Evolutionary conservation across 2,113 vertebrate species (phyloP), one percentile per base, ranked within the genome.

Genomic region (Illadopsis cleaveri): DNA sequence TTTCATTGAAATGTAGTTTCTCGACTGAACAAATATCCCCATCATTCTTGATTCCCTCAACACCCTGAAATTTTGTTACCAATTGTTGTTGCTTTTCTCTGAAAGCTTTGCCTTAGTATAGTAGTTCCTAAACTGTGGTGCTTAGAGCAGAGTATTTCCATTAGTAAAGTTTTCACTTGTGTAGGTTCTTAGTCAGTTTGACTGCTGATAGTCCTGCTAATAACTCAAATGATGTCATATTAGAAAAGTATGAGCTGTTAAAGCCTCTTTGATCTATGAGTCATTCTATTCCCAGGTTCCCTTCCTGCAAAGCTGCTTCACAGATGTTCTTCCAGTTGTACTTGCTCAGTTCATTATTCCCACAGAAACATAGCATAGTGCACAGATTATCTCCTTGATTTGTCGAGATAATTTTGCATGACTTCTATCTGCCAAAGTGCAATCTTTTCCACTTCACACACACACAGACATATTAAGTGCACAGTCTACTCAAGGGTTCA

Each of bases 341-440:
- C 23, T 83, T 73, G 13, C 2, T 16, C 31, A 44, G 18, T 33
- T 89, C 44, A 56, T 53, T 92, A 48, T 81, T 92, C 27, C 37
- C 40, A 69, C 19, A 56, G 61, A 88, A 94, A 75, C 24, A 33
- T 11, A 58, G 33, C 23, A 56, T 22, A 54, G 22, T 53, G 42
- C 62, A 75, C 57, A 82, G 44, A 85, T 76, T 85, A 76, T 64
- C 62, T 88, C 40, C 40, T 82, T 79, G 57, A 68, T 12, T 66
- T 69, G 27, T 60, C 28, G 47, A 66, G 35, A 61, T 22, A 20
- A 85, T 86, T 85, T 88, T n/a, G 60, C 31, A 40, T 65, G 17
- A 27, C 50, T 16, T 65, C 13, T 48, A 48, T 73, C 58, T 64
- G 44, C 40, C 40, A 48, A 72, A 83, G 24, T 51, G 37, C 27